These are phyloP conservation scores for Brotula barbata DNA, from an alignment of 2,797 vertebrate genomes.

Conservation along the genomic window DNA sequence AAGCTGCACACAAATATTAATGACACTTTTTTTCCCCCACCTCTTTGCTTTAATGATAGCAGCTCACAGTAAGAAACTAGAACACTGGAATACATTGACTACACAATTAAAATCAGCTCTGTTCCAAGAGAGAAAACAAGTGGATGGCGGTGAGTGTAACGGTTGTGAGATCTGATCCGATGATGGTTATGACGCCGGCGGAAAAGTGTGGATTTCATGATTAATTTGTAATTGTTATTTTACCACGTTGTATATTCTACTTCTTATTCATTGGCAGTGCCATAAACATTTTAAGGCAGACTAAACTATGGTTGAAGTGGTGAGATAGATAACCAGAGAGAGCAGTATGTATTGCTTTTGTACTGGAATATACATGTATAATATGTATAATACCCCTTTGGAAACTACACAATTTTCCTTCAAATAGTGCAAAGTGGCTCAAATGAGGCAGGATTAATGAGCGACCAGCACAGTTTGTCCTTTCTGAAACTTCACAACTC, in stretches of 20 bases:
- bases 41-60: slow-evolving; percentile 5
- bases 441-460: background rate
- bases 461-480: background rate
- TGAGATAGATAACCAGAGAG: background rate
- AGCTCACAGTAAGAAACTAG: slow-evolving; percentile 36
- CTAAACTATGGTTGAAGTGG: too few species aligned
- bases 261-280: too few species aligned
- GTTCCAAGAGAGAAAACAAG: slow-evolving; percentile 24
- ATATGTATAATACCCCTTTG: too few species aligned
- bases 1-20: slow-evolving; percentile 3
- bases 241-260: too few species aligned
- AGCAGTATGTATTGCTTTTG: background rate
- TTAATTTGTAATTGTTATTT: too few species aligned
- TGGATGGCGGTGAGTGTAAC: slow-evolving; percentile 17
- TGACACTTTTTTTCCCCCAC: slow-evolving; percentile 1
- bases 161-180: slow-evolving; percentile 19
- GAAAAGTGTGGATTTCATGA: too few species aligned
- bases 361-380: too few species aligned
- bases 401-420: too few species aligned
- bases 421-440: too few species aligned
- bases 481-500: too few species aligned
- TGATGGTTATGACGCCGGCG: slow-evolving; percentile 16
- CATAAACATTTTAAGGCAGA: too few species aligned
- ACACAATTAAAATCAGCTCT: slow-evolving; percentile 33
- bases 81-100: slow-evolving; percentile 38